These are phyloP conservation scores for Choristoneura rosaceana DNA, from an alignment of 2,888 invertebrate genomes.

Conservation along the genomic window DNA sequence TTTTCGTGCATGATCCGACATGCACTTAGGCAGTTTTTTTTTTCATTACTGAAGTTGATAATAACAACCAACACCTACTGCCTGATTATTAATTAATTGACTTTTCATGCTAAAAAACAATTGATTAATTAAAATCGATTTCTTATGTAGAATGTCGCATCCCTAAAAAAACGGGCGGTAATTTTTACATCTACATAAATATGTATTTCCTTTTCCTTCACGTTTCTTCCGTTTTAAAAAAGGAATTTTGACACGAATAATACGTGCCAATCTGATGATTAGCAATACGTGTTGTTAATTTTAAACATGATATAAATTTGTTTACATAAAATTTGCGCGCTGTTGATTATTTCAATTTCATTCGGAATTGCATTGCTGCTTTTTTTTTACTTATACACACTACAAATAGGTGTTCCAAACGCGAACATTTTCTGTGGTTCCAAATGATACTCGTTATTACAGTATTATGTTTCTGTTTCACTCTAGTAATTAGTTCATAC, in stretches of 20 bases:
- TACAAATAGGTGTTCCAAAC: conserved; percentile 20
- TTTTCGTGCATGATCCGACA: too few relatives aligned
- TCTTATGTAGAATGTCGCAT: too few relatives aligned
- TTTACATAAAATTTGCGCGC: neutral
- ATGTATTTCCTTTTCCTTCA: neutral
- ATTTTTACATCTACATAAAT: neutral
- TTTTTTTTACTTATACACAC: too few relatives aligned
- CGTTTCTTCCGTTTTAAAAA: neutral
- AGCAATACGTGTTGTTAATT: conserved; percentile 8
- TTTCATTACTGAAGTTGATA: too few relatives aligned
- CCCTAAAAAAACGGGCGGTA: too few relatives aligned
- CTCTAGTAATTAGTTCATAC: neutral
- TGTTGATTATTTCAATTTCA: conserved; percentile 9
- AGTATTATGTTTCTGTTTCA: conserved; percentile 8
- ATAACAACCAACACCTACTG: too few relatives aligned
- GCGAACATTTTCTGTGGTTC: too few relatives aligned
- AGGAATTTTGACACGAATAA: conserved; percentile 1
- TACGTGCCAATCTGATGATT: neutral
- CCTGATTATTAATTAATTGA: too few relatives aligned
- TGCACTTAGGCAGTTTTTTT: too few relatives aligned
- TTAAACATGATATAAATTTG: conserved; percentile 14
- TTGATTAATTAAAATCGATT: too few relatives aligned
- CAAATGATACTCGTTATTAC: neutral
- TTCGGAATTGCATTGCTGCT: neutral
- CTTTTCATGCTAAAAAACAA: too few relatives aligned